These are phyloP conservation scores for Ctena decussata DNA, from an alignment of 2,888 invertebrate species.

Conservation along the genomic window DNA sequence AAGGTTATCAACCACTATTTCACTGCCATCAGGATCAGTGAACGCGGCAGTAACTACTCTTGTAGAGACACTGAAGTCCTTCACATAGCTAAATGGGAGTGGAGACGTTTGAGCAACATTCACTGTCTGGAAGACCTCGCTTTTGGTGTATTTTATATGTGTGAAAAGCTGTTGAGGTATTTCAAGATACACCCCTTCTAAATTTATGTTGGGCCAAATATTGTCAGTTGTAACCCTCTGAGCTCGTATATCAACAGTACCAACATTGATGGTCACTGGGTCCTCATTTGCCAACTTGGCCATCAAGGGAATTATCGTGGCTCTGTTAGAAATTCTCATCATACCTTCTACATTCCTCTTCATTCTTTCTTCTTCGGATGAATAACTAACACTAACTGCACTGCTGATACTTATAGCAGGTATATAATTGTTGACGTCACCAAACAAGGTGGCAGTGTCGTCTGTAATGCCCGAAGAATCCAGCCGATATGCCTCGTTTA, in stretches of 20 bases:
- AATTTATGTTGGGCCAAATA: background rate
- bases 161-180: constrained; percentile 24
- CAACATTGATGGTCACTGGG: constrained; percentile 20
- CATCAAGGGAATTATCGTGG: constrained; percentile 65
- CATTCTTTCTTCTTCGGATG: constrained; percentile 50
- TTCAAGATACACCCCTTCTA: constrained; percentile 6
- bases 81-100: constrained; percentile 67
- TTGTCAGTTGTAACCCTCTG: constrained; percentile 4
- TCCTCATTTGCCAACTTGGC: constrained; percentile 69
- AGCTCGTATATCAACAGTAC: background rate
- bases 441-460: constrained; percentile 49
- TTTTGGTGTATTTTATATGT: constrained; percentile 33
- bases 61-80: constrained; percentile 48
- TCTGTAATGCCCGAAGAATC: constrained; percentile 37
- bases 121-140: constrained; percentile 66
- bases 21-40: constrained; percentile 64
- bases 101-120: constrained; percentile 67
- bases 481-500: constrained; percentile 52
- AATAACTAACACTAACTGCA: constrained; percentile 21
- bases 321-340: constrained; percentile 54
- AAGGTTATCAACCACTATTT: constrained; percentile 65
- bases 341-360: constrained; percentile 58
- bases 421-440: constrained; percentile 32
- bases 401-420: constrained; percentile 45
- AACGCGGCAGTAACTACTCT: constrained; percentile 69